Base-by-base conservation (phyloP, 1,140 invertebrate species). In the Battus philenor region DNA sequence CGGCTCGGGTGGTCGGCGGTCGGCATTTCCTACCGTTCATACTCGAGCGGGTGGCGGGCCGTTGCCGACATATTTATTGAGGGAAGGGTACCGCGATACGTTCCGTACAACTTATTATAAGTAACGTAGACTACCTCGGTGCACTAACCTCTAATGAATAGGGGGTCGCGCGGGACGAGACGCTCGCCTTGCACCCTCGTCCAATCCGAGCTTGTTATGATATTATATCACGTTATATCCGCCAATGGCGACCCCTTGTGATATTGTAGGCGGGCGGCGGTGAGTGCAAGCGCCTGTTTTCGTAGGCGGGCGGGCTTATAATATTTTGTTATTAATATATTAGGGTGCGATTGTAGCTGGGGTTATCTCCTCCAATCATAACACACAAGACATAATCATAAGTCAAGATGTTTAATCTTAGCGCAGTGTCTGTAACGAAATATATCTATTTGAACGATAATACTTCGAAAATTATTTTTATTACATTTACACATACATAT, bases 241-340 rank as follows among this genome's bases (percentile, higher is more conserved):
- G 51, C 85, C 85, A 87, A 87, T 87, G 48, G 65, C 47, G 32
- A 52, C 45, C 33, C 80, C 82, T 85, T 85, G 85, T 86, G 84
- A 86, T 78, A 86, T 86, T 86, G 70, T 70, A 71, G 77, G 77
- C 75, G 76, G 69, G 67, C 70, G 59, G 64, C 43, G 54, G 9
- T 47, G 50, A 64, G 39, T 71, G 70, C 60, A 77, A 50, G 55
- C 62, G 62, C 50, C 68, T 66, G 60, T 68, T 81, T 86, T 56
- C 50, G 63, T 70, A 76, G 78, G 75, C 73, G 79, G 78, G 71
- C 72, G 71, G 75, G 54, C 55, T 82, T 86, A 82, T 85, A 57
- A 85, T 81, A 73, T 81, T 74, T 50, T 53, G 72, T 84, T 86
- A 86, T 86, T 79, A 86, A 76, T 84, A 74, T 86, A 66, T 73